These are phyloP conservation scores for Laticauda laticaudata DNA, from an alignment of 2,113 vertebrate genomes.

Conservation along the genomic window DNA sequence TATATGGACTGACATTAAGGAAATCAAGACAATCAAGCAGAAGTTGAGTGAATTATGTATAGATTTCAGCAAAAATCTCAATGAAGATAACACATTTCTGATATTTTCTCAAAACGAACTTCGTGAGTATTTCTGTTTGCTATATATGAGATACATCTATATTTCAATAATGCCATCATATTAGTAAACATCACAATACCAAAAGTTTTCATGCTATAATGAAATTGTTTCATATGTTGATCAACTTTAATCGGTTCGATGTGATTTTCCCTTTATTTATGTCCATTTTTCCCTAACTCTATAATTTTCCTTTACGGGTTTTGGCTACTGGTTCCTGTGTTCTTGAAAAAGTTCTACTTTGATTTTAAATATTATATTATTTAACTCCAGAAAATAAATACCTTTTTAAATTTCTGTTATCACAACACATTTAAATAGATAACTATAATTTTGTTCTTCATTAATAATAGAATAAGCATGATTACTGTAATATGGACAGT, in stretches of 20 bases:
- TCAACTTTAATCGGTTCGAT: not conserved
- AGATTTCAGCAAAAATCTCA: conserved; percentile 93
- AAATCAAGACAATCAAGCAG: conserved; percentile 88
- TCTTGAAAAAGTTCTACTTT: not conserved
- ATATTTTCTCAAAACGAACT: conserved; percentile 84
- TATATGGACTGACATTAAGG: conserved; percentile 68
- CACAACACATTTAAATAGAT: not conserved
- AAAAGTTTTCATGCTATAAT: not conserved
- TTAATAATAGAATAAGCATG: not conserved
- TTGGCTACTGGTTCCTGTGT: not conserved
- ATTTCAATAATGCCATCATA: not conserved
- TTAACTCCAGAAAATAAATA: not conserved
- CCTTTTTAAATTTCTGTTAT: not conserved
- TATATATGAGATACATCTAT: not conserved
- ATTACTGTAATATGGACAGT: not conserved
- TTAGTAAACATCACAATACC: conserved; percentile 17
- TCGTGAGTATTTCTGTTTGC: conserved; percentile 66
- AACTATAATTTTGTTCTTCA: not conserved
- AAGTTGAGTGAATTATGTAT: conserved; percentile 87
- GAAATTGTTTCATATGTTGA: not conserved
- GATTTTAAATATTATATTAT: not conserved
- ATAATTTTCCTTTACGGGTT: not conserved
- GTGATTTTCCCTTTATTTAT: not conserved
- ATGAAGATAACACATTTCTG: conserved; percentile 85
- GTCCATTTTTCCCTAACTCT: not conserved